Evolutionary conservation across 2,888 invertebrate genomes (phyloP), one percentile per base, ranked within the genome.

Genomic region (Caenorhabditis macrosperma): DNA sequence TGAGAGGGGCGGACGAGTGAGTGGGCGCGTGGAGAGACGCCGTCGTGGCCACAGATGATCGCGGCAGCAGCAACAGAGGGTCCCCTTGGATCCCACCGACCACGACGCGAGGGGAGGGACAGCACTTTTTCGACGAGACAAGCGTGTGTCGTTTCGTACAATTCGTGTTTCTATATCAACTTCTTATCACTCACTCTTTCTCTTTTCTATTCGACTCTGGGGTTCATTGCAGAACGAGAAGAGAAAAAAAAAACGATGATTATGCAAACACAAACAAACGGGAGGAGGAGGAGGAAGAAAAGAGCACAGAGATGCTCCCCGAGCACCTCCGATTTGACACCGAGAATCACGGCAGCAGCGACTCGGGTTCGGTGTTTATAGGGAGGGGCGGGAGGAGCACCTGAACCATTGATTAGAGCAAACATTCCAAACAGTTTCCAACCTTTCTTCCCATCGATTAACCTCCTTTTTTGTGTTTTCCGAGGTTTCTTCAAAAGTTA

Each of bases 171-270:
- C 17, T 38, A 12, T 10, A 26, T 46, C 28, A 38, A 20, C 48
- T 41, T 35, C 28, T 50, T 20, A 17, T 46, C 59, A 12, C 50
- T 66, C 30, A 26, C 33, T 35, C 46, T 93, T 20, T 20, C 22
- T 61, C 44, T 20, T 26, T 41, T 30, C 41, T n/a, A n/a, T n/a
- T 94, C 94, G 93, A 97, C 97, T 55, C 41, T 54, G 24, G 50
- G 35, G 35, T 64, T 52, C 50, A 50, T 26, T 33, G 41, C 30
- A 48, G 61, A 59, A 44, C 26, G 44, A 48, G 33, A 41, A 48
- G 48, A 46, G 1, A 20, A 4, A 46, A 50, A 63, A 63, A 67
- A 67, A 67, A 61, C 41, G 61, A 71, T 71, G 61, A 71, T 71
- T 71, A 71, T 71, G 52, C 71, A 71, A 71, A 71, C 71, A 71